A percentile compares a stretch with the other conserved stretches of the same genome.
These are phyloP conservation scores for Varanus komodoensis DNA, from an alignment of 2,113 vertebrate genomes.

Conservation along the genomic window DNA sequence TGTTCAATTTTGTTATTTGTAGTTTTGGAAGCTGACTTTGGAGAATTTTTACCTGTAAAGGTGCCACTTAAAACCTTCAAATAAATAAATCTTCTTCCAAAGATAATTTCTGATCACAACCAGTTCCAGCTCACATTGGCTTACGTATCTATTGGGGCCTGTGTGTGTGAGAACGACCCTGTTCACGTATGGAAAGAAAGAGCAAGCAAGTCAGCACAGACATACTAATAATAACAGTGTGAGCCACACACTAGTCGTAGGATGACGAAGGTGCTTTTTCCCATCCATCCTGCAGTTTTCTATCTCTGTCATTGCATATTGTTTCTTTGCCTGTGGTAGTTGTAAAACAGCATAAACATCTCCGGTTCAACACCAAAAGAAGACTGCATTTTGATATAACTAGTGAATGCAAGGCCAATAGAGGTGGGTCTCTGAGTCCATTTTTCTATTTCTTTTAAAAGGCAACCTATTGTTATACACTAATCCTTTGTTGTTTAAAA, in stretches of 20 bases:
- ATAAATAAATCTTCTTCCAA: too few relatives aligned
- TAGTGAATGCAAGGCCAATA: not conserved
- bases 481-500: conserved; percentile 32
- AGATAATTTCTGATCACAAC: not conserved
- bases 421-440: conserved; percentile 4
- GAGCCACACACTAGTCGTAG: not conserved
- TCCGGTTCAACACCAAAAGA: not conserved
- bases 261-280: not conserved
- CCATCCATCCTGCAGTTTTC: not conserved
- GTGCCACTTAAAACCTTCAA: too few relatives aligned
- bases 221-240: not conserved
- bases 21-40: too few relatives aligned
- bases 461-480: not conserved
- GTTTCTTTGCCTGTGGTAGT: not conserved
- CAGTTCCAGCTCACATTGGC: too few relatives aligned
- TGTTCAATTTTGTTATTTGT: too few relatives aligned
- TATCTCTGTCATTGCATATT: not conserved
- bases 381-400: conserved; percentile 21
- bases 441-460: not conserved
- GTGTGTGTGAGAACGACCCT: not conserved
- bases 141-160: not conserved
- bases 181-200: too few relatives aligned
- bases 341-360: not conserved
- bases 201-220: too few relatives aligned
- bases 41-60: too few relatives aligned